These are phyloP conservation scores for Laticauda colubrina DNA, from an alignment of 2,113 vertebrate species.

Conservation along the genomic window DNA sequence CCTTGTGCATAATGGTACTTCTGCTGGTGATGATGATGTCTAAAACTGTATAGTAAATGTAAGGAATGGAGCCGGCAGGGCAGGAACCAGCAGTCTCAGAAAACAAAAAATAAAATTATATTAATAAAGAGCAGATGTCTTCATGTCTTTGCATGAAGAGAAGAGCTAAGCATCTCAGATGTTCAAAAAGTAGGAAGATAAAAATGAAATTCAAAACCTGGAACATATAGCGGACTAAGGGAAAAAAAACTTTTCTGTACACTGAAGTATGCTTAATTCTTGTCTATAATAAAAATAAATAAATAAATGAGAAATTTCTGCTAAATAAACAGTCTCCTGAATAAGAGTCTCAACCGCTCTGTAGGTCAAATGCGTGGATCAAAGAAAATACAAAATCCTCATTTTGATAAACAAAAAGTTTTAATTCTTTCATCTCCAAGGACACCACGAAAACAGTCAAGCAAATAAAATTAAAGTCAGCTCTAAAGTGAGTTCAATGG, in stretches of 20 bases:
- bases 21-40: not conserved
- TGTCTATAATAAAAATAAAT: not conserved
- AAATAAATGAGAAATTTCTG: not conserved
- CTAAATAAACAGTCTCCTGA: not conserved
- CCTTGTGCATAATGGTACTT: not conserved
- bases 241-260: not conserved
- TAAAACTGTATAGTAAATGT: not conserved
- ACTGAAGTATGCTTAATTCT: not conserved
- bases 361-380: too few relatives aligned
- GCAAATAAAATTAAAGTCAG: too few relatives aligned
- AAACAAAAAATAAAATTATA: not conserved
- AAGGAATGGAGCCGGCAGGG: not conserved
- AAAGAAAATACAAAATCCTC: too few relatives aligned
- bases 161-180: not conserved
- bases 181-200: not conserved
- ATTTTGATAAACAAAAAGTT: too few relatives aligned
- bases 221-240: not conserved
- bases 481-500: too few relatives aligned
- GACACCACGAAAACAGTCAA: too few relatives aligned
- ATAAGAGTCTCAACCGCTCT: not conserved
- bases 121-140: not conserved
- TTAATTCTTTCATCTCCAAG: too few relatives aligned
- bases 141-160: not conserved
- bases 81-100: not conserved
- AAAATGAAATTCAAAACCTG: not conserved